Evolutionary conservation across 2,797 vertebrate species (phyloP), one percentile per base, ranked within the genome.

Genomic region (Nothura maculosa): DNA sequence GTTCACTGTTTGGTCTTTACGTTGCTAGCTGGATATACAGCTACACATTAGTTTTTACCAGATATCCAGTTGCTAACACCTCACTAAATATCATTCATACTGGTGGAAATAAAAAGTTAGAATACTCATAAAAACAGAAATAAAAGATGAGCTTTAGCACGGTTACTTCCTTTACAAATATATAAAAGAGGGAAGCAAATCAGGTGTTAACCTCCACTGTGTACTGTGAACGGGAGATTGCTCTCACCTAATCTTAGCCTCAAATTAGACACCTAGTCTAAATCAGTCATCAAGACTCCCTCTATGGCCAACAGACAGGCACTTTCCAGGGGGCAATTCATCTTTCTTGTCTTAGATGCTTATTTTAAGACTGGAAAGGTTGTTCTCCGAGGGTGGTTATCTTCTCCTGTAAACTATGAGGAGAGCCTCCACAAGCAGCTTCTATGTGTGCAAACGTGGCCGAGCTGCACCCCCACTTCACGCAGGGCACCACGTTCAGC

Each of bases 201-300:
- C 85, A 85, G 22, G 90, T 47, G 67, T 70, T 82, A 69, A 84
- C 55, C 15, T 73, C 15, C 52, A 63, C 38, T 5, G 0, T 5
- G 3, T 64, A 85, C 68, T 36, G 45, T 62, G 58, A 85, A 94
- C 66, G 66, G 54, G 54, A 93, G 54, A 94, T 89, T 94, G 54
- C 28, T 87, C 52, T 89, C 85, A 75, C 54, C 50, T 73, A 91
- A 85, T 91, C 89, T 89, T 78, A 92, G 85, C 42, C 76, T 55
- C 73, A 92, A 89, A 92, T 94, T 83, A 87, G 82, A 83, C 60
- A 78, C 40, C 76, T 68, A 91, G 64, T 67, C 84, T 82, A 92
- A 94, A 90, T 78, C 4, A 92, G 79, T 57, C 93, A 83, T 55
- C 80, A 87, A 92, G 42, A 69, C 50, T 87, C 73, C 85, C 89